Percentiles rank a stretch among this genome's conserved stretches.
phyloP scores from a whole-genome alignment of 2,797 vertebrate species.

The Pseudopleuronectes americanus region DNA sequence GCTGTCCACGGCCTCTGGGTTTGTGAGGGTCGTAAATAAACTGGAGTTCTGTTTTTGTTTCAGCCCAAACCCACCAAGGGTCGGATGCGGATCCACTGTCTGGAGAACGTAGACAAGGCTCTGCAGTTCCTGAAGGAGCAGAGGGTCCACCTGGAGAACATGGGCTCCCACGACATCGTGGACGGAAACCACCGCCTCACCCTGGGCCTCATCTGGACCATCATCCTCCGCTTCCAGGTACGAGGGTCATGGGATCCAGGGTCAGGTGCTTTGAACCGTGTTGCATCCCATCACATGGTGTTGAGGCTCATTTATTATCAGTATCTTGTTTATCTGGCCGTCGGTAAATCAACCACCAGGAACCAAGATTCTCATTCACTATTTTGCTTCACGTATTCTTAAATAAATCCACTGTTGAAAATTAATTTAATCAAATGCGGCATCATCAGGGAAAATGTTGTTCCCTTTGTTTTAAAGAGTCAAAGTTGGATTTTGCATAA shows the following conservation, averaged over 20 bases:
- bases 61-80: constrained; percentile 87
- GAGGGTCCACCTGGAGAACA: constrained; percentile 96
- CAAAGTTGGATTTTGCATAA: too few species aligned
- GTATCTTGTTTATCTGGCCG: background rate
- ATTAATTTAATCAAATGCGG: too few species aligned
- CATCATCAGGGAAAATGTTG: too few species aligned
- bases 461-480: too few species aligned
- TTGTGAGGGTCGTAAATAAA: constrained; percentile 19
- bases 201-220: constrained; percentile 97
- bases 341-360: too few species aligned
- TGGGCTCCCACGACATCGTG: constrained; percentile 98
- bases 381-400: too few species aligned
- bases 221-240: constrained; percentile 94
- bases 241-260: background rate
- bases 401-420: too few species aligned
- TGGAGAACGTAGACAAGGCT: constrained; percentile 96
- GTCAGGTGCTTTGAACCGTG: too few species aligned
- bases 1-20: background rate
- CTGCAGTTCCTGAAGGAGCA: constrained; percentile 98
- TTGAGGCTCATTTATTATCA: too few species aligned
- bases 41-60: constrained; percentile 1
- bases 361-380: too few species aligned
- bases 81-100: constrained; percentile 93
- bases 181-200: constrained; percentile 98
- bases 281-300: too few species aligned